phyloP scores from a whole-genome alignment of 1,140 invertebrate genomes.

The Akabosia matsudoensis region DNA sequence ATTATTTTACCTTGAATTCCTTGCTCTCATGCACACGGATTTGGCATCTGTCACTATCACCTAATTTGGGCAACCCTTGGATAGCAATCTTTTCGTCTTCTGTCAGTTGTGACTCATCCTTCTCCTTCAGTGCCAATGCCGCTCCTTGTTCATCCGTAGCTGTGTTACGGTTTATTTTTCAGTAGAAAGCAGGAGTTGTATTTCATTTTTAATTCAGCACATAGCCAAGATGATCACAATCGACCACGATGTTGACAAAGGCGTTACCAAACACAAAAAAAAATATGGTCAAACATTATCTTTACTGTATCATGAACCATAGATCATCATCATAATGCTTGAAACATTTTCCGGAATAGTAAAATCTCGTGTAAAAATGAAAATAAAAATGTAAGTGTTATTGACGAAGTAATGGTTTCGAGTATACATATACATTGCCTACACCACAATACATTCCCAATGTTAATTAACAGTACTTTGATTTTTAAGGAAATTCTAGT shows the following conservation, averaged over 20 bases:
- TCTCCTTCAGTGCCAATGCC: slow-evolving; percentile 26
- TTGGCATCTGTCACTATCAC: slow-evolving; percentile 76
- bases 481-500: too few relatives aligned
- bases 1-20: slow-evolving; percentile 83
- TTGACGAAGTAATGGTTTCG: neutral
- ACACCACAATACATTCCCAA: neutral
- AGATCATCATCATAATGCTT: too few relatives aligned
- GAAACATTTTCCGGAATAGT: too few relatives aligned
- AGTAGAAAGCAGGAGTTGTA: too few relatives aligned
- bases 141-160: slow-evolving; percentile 30
- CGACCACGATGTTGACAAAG: neutral
- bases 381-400: neutral
- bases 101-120: slow-evolving; percentile 55
- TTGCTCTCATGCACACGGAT: slow-evolving; percentile 94
- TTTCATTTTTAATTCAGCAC: too few relatives aligned
- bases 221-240: neutral
- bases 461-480: too few relatives aligned
- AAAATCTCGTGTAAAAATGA: too few relatives aligned
- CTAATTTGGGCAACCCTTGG: slow-evolving; percentile 82
- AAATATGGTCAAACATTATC: neutral
- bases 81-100: slow-evolving; percentile 84
- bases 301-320: too few relatives aligned
- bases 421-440: neutral
- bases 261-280: slow-evolving; percentile 3
- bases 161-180: neutral